Conservation (phyloP, 2,888 invertebrate genomes). For the Dolichomitus sp. region DNA sequence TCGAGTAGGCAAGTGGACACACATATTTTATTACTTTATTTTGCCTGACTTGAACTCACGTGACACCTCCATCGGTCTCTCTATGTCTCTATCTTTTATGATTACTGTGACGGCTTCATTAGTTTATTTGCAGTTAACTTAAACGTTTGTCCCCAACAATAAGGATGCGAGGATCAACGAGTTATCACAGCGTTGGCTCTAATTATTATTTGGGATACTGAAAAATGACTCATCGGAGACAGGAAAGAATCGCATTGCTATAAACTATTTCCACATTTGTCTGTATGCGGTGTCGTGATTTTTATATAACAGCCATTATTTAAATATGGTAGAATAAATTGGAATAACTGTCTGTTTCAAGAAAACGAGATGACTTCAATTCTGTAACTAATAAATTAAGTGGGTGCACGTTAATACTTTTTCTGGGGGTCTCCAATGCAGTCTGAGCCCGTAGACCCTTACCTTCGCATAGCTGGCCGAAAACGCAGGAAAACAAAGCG, state of each 20-base stretch:
- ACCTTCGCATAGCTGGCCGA: background rate
- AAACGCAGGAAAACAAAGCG: conserved; percentile 42
- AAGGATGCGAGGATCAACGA: conserved; percentile 30
- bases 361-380: background rate
- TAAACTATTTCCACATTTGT: conserved; percentile 20
- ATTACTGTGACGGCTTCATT: conserved; percentile 75
- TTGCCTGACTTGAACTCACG: conserved; percentile 71
- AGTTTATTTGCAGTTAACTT: conserved; percentile 65
- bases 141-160: conserved; percentile 55
- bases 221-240: conserved; percentile 51
- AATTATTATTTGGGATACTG: conserved; percentile 39
- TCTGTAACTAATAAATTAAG: background rate
- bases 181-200: conserved; percentile 34
- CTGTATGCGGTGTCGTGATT: background rate
- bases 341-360: background rate
- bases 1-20: conserved; percentile 68
- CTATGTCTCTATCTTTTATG: conserved; percentile 65
- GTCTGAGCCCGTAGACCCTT: conserved; percentile 3
- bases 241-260: conserved; percentile 48
- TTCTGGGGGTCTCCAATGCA: background rate
- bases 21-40: conserved; percentile 83
- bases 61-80: conserved; percentile 12
- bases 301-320: no score
- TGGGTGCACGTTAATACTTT: background rate
- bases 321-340: no score